These are phyloP conservation scores for Leptarthrus brevirostris DNA, from an alignment of 2,888 invertebrate species.

Conservation along the genomic window DNA sequence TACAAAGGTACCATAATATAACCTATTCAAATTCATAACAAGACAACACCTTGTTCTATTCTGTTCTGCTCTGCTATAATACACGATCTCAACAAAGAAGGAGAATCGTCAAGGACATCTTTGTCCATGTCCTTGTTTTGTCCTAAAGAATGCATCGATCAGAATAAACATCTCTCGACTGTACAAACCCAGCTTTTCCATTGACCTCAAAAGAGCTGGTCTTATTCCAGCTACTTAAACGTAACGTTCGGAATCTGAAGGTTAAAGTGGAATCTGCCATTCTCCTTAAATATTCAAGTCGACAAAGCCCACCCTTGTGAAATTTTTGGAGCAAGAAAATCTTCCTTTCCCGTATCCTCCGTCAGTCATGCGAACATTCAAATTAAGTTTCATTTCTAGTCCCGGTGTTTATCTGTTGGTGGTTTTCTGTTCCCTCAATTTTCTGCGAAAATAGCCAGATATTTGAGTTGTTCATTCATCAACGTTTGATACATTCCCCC, in stretches of 20 bases:
- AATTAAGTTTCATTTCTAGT: neutral
- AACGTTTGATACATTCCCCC: neutral
- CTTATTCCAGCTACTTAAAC: neutral
- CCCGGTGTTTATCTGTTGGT: neutral
- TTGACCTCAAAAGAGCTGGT: neutral
- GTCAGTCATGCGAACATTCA: neutral
- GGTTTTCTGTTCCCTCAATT: neutral
- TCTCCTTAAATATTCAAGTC: neutral
- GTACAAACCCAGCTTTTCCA: too few species aligned
- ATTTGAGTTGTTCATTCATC: neutral
- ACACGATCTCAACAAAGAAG: too few species aligned
- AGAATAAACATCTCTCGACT: too few species aligned
- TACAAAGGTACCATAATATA: too few species aligned
- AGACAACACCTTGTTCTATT: too few species aligned
- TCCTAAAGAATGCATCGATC: too few species aligned
- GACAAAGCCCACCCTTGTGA: neutral
- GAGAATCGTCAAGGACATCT: too few species aligned
- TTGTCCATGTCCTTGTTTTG: too few species aligned
- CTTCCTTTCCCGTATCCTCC: neutral
- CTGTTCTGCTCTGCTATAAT: too few species aligned
- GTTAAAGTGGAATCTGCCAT: neutral
- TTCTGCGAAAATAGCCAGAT: neutral
- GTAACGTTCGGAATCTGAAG: neutral
- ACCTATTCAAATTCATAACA: too few species aligned
- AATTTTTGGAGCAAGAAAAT: neutral